Evolutionary conservation across 2,797 vertebrate genomes (phyloP), one percentile per base, ranked within the genome.

Genomic region (Nyctibius grandis): DNA sequence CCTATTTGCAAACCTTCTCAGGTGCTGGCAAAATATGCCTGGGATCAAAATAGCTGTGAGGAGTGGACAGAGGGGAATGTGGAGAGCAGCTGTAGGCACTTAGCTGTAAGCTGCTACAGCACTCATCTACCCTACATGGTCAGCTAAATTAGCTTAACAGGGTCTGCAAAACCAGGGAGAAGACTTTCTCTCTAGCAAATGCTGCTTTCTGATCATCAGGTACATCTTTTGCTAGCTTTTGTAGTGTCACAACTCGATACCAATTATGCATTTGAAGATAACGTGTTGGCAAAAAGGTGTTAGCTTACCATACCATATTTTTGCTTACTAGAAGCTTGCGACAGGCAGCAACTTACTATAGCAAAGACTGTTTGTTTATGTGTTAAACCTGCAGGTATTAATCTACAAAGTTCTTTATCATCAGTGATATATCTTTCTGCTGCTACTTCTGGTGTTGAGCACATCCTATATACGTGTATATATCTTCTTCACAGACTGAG

Each of bases 401-500:
- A 31, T 47, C 91, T 76, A 42, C 81, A 82, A 11, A 73, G 68
- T 74, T 79, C 68, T 75, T 70, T 64, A 51, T 86, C 81, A 67
- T 53, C 82, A 74, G 88, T 59, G 75, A 70, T 86, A 18, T 28
- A 68, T 93, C 88, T 95, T 88, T 82, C 83, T 75, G 72, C 79
- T 90, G 72, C 76, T 82, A 70, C 63, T 75, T 69, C 82, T 47
- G n/a, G 60, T 72, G 47, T 88, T 77, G 80, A 95, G 83, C 84
- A 65, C 89, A 72, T 85, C 47, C 59, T 76, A 9, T 45, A 51
- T 13, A 40, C 21, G 29, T 15, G 47, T 38, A 77, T 89, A 29
- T 34, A 92, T 88, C 88, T 96, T 93, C 86, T 70, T 94, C 95
- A 89, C 51, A 93, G 68, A 86, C 36, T 56, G 47, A 88, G 64